Percentiles rank a stretch among this genome's conserved stretches.
These are phyloP conservation scores for Bujurquina vittata DNA, from an alignment of 2,113 vertebrate genomes.

Conservation along the genomic window DNA sequence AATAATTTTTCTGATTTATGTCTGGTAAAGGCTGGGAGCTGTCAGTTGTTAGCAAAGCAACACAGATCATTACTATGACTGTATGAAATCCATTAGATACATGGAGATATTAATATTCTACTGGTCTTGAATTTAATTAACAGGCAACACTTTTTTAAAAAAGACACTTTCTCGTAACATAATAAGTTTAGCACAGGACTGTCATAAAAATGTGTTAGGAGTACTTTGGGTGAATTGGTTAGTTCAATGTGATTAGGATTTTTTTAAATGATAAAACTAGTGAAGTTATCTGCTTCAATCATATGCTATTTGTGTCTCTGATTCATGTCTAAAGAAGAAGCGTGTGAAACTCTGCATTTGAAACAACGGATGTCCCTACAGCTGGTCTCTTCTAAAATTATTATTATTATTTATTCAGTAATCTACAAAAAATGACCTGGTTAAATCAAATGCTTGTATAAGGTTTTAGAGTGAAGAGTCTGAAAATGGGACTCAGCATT, in stretches of 20 bases:
- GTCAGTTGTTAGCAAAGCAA: conserved; percentile 14
- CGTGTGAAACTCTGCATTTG: background rate
- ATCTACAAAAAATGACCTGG: background rate
- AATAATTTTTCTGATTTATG: conserved; percentile 35
- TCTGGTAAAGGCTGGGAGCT: background rate
- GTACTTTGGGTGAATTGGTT: conserved; percentile 1
- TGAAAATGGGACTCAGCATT: background rate
- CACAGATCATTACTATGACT: conserved; percentile 6
- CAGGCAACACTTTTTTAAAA: background rate
- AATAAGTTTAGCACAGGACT: background rate
- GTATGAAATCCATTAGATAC: background rate
- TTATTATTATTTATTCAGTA: background rate
- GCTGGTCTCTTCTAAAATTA: background rate
- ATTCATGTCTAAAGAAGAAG: background rate
- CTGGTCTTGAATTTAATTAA: background rate
- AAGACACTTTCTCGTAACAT: background rate
- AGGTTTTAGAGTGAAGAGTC: background rate
- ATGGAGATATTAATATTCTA: background rate
- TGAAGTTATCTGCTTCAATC: background rate
- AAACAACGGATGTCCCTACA: background rate
- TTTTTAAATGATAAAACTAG: background rate
- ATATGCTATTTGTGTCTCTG: background rate
- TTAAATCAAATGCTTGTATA: background rate
- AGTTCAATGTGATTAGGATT: background rate
- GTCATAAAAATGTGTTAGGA: background rate